Evolutionary conservation across 2,797 vertebrate genomes (phyloP).

Genomic region (Schizopygopsis malacanthus): DNA sequence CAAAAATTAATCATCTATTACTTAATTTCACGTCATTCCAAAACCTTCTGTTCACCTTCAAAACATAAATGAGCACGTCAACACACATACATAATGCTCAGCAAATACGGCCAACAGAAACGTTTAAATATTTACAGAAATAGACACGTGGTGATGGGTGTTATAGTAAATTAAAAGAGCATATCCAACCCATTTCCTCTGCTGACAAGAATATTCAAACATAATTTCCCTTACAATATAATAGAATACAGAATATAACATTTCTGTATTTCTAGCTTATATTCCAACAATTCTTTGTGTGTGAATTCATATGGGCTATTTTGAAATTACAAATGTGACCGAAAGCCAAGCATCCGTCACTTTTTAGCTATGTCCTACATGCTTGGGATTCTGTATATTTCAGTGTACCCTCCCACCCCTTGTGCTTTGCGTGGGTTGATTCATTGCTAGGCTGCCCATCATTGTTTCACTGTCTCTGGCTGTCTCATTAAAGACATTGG

Average conservation of each 20-base stretch:
- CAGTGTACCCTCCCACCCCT: not conserved
- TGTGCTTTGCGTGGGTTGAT: slow-evolving; percentile 41
- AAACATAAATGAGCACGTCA: not conserved
- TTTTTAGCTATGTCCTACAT: slow-evolving; percentile 42
- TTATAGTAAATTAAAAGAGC: not conserved
- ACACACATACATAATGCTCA: not conserved
- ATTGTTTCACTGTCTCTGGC: slow-evolving; percentile 54
- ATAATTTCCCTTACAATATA: not conserved
- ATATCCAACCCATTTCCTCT: not conserved
- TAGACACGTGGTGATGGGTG: not conserved
- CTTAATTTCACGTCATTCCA: not conserved
- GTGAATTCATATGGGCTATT: not conserved
- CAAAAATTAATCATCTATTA: not conserved
- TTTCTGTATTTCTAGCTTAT: not conserved
- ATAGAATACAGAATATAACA: not conserved
- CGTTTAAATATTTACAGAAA: not conserved
- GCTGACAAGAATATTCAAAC: not conserved
- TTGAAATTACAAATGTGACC: slow-evolving; percentile 37
- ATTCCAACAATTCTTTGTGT: not conserved
- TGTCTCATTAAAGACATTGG: slow-evolving; percentile 54
- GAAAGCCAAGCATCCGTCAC: slow-evolving; percentile 42
- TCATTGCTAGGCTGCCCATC: slow-evolving; percentile 43
- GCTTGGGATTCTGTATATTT: slow-evolving; percentile 38
- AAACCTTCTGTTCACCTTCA: not conserved
- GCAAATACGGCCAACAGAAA: not conserved